Base-by-base conservation (phyloP, 2,888 invertebrate genomes). In the Sceliomorpha sp. region DNA sequence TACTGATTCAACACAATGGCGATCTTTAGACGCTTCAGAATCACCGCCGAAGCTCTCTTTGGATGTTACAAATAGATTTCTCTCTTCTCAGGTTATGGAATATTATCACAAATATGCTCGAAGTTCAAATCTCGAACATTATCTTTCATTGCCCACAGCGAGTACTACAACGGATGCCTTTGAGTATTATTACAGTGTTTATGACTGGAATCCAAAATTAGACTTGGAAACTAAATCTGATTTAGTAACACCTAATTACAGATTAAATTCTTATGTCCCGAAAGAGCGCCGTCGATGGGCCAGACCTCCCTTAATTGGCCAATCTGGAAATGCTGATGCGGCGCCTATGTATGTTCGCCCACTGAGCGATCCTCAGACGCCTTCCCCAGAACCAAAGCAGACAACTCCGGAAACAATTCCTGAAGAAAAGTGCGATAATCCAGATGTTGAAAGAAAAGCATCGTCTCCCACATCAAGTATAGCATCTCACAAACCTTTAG, bases 401-500 rank as follows among this genome's bases (percentile, higher is more conserved):
- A 32, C 50, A 2, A 71, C 74, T 0, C 58, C 78, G 0, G 82
- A 81, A 17, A 76, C 77, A 7, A 79, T 81, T 50, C 55, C 67
- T 1, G 80, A 82, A 56, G 86, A 84, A 20, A 81, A 72, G 17
- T 72, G 63, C 24, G 82, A 82, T 47, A 73, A 71, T 44, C 80
- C 69, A 6, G 85, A 86, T 27, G 71, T 62, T 9, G 89, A 79
- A 86, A 89, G 80, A 42, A 87, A 90, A 70, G 88, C 89, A 58
- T 87, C 88, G n/a, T 83, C 90, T 14, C 95, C 95, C 0, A 92
- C 94, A 10, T 95, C 95, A 70, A 94, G 94, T 80, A 88, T 93
- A 0, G 92, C 94, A 45, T 94, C 94, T 0, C 93, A 92, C 79
- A 91, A 93, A 47, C 94, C 93, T 70, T 88, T 96, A 1, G 96